Evolutionary conservation across 1,140 invertebrate species (phyloP).

Genomic region (Tetranychus cinnabarinus): DNA sequence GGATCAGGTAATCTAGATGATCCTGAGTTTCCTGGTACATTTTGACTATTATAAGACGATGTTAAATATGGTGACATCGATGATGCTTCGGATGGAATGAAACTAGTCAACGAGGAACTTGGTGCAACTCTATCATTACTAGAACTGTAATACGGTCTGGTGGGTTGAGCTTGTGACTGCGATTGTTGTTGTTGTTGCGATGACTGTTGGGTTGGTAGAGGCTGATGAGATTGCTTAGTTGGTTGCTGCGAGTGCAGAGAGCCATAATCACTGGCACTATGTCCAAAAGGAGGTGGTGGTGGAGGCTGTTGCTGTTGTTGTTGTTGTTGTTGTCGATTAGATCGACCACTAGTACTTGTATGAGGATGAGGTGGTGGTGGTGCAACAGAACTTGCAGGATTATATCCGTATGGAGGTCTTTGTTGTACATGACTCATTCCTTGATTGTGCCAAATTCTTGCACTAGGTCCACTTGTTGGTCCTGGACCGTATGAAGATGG

Average conservation of each 20-base stretch:
- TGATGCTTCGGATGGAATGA: not conserved
- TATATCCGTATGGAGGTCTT: constrained; percentile 1
- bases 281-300: not conserved
- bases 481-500: not conserved
- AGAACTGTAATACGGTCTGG: not conserved
- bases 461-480: not conserved
- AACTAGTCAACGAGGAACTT: not conserved
- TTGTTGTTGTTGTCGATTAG: not conserved
- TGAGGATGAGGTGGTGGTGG: not conserved
- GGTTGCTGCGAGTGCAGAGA: not conserved
- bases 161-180: not conserved
- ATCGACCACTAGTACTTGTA: not conserved
- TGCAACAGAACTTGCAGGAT: not conserved
- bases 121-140: not conserved
- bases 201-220: not conserved
- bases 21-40: not conserved
- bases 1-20: not conserved
- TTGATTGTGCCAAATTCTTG: constrained; percentile 7
- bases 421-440: constrained; percentile 5
- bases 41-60: not conserved
- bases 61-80: not conserved
- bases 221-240: not conserved
- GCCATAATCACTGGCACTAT: constrained; percentile 1
- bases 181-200: not conserved
- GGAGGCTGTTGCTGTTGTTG: not conserved